Conservation (phyloP, 2,797 vertebrate species). For the Distichodus sexfasciatus region DNA sequence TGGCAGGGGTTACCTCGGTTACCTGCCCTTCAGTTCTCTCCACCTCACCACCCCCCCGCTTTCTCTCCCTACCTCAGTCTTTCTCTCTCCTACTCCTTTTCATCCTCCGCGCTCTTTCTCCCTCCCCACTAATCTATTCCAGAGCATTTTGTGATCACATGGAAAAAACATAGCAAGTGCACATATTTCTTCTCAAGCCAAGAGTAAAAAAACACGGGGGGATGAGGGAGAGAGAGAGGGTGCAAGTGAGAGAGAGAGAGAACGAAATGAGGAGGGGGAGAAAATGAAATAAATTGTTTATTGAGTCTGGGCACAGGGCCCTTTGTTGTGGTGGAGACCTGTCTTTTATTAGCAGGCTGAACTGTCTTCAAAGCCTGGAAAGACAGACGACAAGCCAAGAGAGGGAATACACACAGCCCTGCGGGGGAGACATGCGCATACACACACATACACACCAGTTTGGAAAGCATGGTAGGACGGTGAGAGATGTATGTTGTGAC, state of each 20-base stretch:
- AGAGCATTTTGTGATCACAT: slow-evolving; percentile 68
- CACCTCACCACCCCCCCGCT: slow-evolving; percentile 47
- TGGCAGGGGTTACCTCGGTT: slow-evolving; percentile 65
- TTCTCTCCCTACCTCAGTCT: slow-evolving; percentile 12
- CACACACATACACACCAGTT: slow-evolving; percentile 57
- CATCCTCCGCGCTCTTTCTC: slow-evolving; percentile 43
- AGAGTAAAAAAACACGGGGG: slow-evolving; percentile 69
- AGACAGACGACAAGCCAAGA: slow-evolving; percentile 79
- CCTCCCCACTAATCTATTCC: slow-evolving; percentile 67
- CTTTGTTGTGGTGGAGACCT: slow-evolving; percentile 85
- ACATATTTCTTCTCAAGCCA: slow-evolving; percentile 74
- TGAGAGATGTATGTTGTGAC: slow-evolving; percentile 19
- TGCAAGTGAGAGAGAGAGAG: slow-evolving; percentile 42
- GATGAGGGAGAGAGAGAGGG: slow-evolving; percentile 42
- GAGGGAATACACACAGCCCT: slow-evolving; percentile 74
- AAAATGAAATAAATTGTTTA: slow-evolving; percentile 77
- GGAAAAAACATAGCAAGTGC: slow-evolving; percentile 75
- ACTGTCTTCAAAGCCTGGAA: slow-evolving; percentile 87
- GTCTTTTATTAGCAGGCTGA: slow-evolving; percentile 83
- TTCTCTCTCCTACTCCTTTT: slow-evolving; percentile 34
- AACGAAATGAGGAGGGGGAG: slow-evolving; percentile 42
- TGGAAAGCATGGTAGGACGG: slow-evolving; percentile 40
- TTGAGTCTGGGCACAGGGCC: slow-evolving; percentile 74
- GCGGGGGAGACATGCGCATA: slow-evolving; percentile 54
- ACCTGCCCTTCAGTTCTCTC: slow-evolving; percentile 55